Evolutionary conservation across 2,888 invertebrate genomes (phyloP).

Genomic region (Agrotis clavis): DNA sequence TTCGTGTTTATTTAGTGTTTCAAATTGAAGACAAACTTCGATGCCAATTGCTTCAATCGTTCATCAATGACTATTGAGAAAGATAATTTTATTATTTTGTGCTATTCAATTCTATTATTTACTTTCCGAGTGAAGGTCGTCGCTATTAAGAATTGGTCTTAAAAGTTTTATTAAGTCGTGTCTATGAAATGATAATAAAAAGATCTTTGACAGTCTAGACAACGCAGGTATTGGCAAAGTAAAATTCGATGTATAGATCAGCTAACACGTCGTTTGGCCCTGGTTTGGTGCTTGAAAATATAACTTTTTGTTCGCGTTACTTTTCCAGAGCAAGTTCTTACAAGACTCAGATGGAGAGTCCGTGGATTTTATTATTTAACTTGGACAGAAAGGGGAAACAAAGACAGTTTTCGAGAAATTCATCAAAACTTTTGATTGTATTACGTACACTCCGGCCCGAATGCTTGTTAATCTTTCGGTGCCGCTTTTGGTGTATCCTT

Average conservation of each 20-base stretch:
- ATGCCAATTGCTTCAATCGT: slow-evolving; percentile 1
- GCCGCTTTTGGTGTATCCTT: slow-evolving; percentile 73
- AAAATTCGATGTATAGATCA: slow-evolving; percentile 53
- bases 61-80: slow-evolving; percentile 4
- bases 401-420: slow-evolving; percentile 87
- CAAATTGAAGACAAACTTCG: slow-evolving; percentile 11
- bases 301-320: slow-evolving; percentile 56
- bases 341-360: slow-evolving; percentile 75
- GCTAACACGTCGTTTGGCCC: slow-evolving; percentile 47
- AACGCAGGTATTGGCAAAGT: slow-evolving; percentile 47
- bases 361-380: slow-evolving; percentile 86
- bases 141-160: slow-evolving; percentile 13
- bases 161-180: slow-evolving; percentile 21
- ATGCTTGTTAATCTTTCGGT: slow-evolving; percentile 84
- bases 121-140: not conserved
- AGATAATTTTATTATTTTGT: slow-evolving; percentile 9
- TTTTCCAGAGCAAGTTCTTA: slow-evolving; percentile 72
- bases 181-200: slow-evolving; percentile 27
- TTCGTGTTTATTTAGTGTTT: slow-evolving; percentile 5
- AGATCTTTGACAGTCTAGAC: slow-evolving; percentile 59
- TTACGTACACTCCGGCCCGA: slow-evolving; percentile 82
- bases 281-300: slow-evolving; percentile 53
- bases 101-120: not conserved
- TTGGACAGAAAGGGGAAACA: slow-evolving; percentile 87
- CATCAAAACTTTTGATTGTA: slow-evolving; percentile 90